Evolutionary conservation across 2,888 invertebrate species (phyloP).

Genomic region (Heteropelma amictum): DNA sequence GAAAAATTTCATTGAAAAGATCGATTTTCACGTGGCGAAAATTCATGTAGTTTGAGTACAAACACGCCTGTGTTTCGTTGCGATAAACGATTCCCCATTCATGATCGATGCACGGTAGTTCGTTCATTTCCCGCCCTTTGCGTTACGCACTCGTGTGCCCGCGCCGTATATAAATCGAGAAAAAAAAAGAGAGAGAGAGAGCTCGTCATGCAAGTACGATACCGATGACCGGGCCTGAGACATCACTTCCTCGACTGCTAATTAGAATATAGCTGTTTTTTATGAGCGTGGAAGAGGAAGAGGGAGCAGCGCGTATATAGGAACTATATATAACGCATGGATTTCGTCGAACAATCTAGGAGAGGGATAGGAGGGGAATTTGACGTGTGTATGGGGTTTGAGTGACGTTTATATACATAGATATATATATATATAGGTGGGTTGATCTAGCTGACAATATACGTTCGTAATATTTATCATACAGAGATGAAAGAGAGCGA

Average conservation of each 20-base stretch:
- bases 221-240: constrained; percentile 56
- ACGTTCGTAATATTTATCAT: constrained; percentile 75
- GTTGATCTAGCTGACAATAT: constrained; percentile 58
- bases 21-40: neutral
- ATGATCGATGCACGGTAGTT: neutral
- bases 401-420: no score
- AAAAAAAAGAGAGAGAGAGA: no score
- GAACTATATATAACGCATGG: constrained; percentile 68
- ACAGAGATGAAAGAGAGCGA: constrained; percentile 59
- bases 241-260: constrained; percentile 71
- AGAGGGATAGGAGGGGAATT: constrained; percentile 40
- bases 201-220: constrained; percentile 42
- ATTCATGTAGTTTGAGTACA: constrained; percentile 13
- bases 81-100: no score
- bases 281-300: constrained; percentile 78
- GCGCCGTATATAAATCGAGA: no score
- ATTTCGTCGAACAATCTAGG: constrained; percentile 53
- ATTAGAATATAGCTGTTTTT: constrained; percentile 78
- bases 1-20: neutral
- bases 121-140: no score
- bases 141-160: no score
- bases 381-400: constrained; percentile 34
- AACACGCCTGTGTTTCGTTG: neutral
- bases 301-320: constrained; percentile 73
- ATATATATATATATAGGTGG: constrained; percentile 59